Evolutionary conservation across 2,113 vertebrate genomes (phyloP).

Genomic region (Ciconia stormi): DNA sequence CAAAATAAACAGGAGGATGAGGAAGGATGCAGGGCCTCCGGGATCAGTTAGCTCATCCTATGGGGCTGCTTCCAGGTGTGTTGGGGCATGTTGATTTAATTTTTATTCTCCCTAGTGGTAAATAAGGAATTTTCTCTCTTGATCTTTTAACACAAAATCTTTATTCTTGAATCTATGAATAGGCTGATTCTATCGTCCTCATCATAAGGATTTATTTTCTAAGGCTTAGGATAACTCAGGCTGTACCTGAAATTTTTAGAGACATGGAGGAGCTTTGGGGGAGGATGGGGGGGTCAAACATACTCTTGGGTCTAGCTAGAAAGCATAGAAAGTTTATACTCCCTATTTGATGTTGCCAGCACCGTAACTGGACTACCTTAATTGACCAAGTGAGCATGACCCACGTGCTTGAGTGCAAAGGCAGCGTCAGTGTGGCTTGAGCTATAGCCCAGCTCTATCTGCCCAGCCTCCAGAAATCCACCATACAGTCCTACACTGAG

Average conservation of each 20-base stretch:
- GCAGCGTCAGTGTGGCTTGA: rapidly evolving
- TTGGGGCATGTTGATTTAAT: background rate
- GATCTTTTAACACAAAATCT: background rate
- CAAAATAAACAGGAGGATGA: conserved; percentile 7
- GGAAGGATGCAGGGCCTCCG: background rate
- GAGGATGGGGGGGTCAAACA: rapidly evolving
- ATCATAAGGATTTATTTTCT: too few relatives aligned
- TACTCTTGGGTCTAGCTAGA: background rate
- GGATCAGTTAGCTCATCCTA: background rate
- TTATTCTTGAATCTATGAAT: background rate
- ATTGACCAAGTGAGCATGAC: background rate
- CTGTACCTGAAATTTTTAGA: background rate
- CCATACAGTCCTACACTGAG: rapidly evolving
- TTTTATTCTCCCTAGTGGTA: background rate
- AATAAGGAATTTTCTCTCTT: background rate
- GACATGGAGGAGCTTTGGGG: background rate
- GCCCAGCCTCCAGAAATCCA: background rate
- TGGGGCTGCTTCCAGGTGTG: background rate
- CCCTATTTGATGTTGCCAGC: background rate
- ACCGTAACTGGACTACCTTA: background rate
- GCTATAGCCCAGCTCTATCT: background rate
- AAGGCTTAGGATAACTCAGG: background rate
- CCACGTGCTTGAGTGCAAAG: background rate
- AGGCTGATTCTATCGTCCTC: background rate
- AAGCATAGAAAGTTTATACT: background rate